A percentile compares a stretch with the other conserved stretches of the same genome.
phyloP scores from a whole-genome alignment of 2,113 vertebrate genomes.

The Lampris incognitus region DNA sequence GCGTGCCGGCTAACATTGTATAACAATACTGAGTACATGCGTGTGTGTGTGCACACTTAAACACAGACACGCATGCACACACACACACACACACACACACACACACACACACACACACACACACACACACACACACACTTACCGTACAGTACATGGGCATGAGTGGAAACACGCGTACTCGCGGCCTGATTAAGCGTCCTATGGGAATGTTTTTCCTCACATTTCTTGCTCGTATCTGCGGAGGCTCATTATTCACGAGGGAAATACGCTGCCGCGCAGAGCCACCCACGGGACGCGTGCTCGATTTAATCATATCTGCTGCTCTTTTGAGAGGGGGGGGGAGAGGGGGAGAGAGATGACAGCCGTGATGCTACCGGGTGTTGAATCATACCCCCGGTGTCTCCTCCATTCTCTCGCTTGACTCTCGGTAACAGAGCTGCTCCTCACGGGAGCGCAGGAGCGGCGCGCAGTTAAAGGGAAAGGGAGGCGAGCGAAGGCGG shows the following conservation, averaged over 20 bases:
- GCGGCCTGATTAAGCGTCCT: slow-evolving; percentile 46
- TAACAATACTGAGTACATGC: background rate
- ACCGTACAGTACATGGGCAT: background rate
- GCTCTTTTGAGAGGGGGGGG: slow-evolving; percentile 6
- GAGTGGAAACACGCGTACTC: background rate
- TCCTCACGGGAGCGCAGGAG: slow-evolving; percentile 39
- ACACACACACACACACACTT: background rate
- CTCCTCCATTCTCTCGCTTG: slow-evolving; percentile 45
- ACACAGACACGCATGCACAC: background rate
- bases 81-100: background rate
- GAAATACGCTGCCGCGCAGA: slow-evolving; percentile 48
- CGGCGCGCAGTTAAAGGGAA: slow-evolving; percentile 39
- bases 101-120: background rate
- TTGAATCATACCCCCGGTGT: slow-evolving; percentile 49
- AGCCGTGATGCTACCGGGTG: slow-evolving; percentile 31
- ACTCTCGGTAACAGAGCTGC: slow-evolving; percentile 52
- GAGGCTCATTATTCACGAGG: slow-evolving; percentile 34
- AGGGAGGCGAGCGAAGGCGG: background rate
- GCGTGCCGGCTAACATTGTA: background rate
- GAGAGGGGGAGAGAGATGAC: slow-evolving; percentile 42
- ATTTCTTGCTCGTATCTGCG: slow-evolving; percentile 33
- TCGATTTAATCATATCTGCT: slow-evolving; percentile 54
- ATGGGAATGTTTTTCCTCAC: slow-evolving; percentile 29
- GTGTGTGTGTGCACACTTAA: too few species aligned
- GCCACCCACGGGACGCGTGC: slow-evolving; percentile 69